A percentile compares a stretch with the other conserved stretches of the same genome.
Conservation (phyloP, 1,140 invertebrate genomes). For the Seison nebaliae region DNA sequence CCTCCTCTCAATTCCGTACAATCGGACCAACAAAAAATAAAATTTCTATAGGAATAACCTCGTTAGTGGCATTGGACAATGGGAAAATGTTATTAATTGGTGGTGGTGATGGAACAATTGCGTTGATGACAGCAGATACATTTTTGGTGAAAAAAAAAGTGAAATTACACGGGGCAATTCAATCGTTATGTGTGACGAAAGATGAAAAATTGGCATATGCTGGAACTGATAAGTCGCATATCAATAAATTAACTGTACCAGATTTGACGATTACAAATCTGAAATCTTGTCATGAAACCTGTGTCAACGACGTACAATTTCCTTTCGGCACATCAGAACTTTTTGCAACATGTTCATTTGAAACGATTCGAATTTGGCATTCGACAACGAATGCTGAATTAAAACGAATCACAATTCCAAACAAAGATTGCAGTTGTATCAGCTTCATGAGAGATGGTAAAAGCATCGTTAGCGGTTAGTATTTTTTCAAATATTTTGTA, state of each 20-base stretch:
- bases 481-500: neutral
- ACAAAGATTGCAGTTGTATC: conserved; percentile 51
- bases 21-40: conserved; percentile 22
- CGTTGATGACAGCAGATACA: conserved; percentile 13
- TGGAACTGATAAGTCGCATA: conserved; percentile 48
- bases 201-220: conserved; percentile 32
- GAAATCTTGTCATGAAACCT: conserved; percentile 48
- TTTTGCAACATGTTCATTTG: conserved; percentile 52
- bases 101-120: conserved; percentile 47
- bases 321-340: conserved; percentile 39
- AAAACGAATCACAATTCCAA: conserved; percentile 49
- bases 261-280: conserved; percentile 41
- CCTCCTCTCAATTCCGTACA: conserved; percentile 18
- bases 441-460: conserved; percentile 48
- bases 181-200: conserved; percentile 25
- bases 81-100: conserved; percentile 41
- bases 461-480: conserved; percentile 36
- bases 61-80: conserved; percentile 35
- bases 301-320: conserved; percentile 53
- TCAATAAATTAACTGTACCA: conserved; percentile 45
- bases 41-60: conserved; percentile 36
- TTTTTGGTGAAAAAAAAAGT: conserved; percentile 17
- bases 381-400: conserved; percentile 44
- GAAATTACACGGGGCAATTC: conserved; percentile 30
- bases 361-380: conserved; percentile 59